Evolutionary conservation across 2,113 vertebrate species (phyloP).

Genomic region (Emydocephalus ijimae): DNA sequence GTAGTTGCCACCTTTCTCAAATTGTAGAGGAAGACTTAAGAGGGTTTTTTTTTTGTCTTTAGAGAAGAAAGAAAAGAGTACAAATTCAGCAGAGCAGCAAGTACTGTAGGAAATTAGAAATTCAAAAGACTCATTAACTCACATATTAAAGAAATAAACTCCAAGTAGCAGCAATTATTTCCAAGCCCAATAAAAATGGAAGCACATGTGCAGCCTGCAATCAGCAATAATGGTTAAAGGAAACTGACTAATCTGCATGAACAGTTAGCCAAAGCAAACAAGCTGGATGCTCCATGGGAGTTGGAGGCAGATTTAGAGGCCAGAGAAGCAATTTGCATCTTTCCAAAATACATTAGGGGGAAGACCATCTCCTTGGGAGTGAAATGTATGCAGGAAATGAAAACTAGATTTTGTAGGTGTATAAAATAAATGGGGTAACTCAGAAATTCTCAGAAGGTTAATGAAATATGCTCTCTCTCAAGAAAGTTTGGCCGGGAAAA

Average conservation of each 20-base stretch:
- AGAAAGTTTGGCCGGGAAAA: neutral
- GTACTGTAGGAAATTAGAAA: conserved; percentile 10
- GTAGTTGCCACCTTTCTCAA: neutral
- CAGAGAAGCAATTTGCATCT: neutral
- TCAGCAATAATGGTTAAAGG: neutral
- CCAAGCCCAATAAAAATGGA: conserved; percentile 13
- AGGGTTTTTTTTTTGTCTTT: neutral
- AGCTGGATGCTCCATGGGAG: neutral
- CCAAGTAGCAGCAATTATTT: neutral
- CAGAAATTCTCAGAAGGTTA: neutral
- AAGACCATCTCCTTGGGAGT: neutral
- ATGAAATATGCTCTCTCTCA: neutral
- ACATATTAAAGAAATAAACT: neutral
- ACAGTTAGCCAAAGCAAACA: neutral
- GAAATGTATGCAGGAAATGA: neutral
- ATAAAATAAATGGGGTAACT: neutral
- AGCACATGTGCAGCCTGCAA: conserved; percentile 1
- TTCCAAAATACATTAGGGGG: neutral
- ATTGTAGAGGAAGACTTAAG: neutral
- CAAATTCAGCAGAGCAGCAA: neutral
- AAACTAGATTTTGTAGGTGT: neutral
- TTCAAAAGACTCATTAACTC: conserved; percentile 13
- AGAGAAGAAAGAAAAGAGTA: neutral
- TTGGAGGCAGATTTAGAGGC: neutral
- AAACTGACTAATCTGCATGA: neutral